Percentiles rank a stretch among this genome's conserved stretches.
Conservation (phyloP, 2,888 invertebrate species). For the Trisateles emortualis region DNA sequence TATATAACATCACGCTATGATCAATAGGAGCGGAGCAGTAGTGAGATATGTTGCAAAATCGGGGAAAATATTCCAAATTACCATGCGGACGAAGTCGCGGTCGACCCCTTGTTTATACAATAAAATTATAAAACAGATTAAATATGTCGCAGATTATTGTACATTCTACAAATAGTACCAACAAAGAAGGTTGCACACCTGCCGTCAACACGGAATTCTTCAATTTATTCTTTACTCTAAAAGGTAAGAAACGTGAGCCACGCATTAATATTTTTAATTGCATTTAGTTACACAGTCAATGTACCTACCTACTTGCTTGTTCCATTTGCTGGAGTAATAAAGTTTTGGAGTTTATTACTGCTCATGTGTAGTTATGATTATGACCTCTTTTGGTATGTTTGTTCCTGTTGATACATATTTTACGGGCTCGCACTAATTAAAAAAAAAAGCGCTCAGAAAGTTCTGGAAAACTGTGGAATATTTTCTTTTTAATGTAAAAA, state of each 20-base stretch:
- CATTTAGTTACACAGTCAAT: slow-evolving; percentile 30
- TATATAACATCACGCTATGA: too few relatives aligned
- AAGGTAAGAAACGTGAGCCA: slow-evolving; percentile 34
- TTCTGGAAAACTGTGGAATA: not conserved
- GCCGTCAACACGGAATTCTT: slow-evolving; percentile 10
- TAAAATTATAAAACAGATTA: too few relatives aligned
- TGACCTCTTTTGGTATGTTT: slow-evolving; percentile 21
- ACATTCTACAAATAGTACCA: too few relatives aligned
- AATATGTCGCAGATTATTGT: too few relatives aligned
- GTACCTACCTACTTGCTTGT: slow-evolving; percentile 13
- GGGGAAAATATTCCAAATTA: too few relatives aligned
- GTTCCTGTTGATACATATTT: not conserved
- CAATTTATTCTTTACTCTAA: slow-evolving; percentile 9
- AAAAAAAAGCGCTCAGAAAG: not conserved
- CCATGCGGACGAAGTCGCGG: too few relatives aligned
- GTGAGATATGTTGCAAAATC: too few relatives aligned
- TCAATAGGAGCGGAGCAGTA: too few relatives aligned
- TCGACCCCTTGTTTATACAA: too few relatives aligned
- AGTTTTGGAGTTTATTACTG: slow-evolving; percentile 12
- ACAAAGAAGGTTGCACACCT: slow-evolving; percentile 5
- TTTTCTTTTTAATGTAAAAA: too few relatives aligned
- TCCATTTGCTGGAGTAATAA: slow-evolving; percentile 30
- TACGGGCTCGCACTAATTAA: not conserved
- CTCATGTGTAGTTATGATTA: slow-evolving; percentile 14
- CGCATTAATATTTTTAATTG: slow-evolving; percentile 38